Conservation (phyloP, 2,888 invertebrate genomes). For the Drosophila stalkeri region DNA sequence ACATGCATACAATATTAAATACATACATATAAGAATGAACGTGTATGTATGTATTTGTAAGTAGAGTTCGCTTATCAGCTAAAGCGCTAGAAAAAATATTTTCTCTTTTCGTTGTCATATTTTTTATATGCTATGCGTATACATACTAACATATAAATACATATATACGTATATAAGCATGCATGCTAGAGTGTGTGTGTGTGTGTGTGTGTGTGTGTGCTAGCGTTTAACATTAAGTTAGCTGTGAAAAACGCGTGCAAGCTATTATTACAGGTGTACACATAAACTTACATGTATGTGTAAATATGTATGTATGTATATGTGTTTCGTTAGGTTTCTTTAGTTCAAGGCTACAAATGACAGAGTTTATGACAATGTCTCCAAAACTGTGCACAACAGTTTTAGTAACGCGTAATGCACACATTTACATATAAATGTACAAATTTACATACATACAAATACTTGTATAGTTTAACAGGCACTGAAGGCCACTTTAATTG, state of each 20-base stretch:
- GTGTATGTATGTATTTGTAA: slow-evolving; percentile 14
- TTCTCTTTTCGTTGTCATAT: slow-evolving; percentile 62
- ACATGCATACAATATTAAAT: not conserved
- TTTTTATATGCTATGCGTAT: slow-evolving; percentile 60
- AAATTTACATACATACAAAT: not conserved
- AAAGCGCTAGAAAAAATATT: slow-evolving; percentile 70
- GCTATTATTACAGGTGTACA: slow-evolving; percentile 43
- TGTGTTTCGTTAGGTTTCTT: slow-evolving; percentile 16
- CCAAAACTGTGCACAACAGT: slow-evolving; percentile 17
- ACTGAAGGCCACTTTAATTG: slow-evolving; percentile 41
- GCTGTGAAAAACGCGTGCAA: slow-evolving; percentile 44
- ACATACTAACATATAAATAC: slow-evolving; percentile 11
- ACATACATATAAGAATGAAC: not conserved
- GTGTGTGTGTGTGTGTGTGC: slow-evolving; percentile 1
- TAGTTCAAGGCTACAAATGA: slow-evolving; percentile 42
- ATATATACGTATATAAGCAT: slow-evolving; percentile 20
- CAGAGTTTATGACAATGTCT: slow-evolving; percentile 7
- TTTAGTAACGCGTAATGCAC: slow-evolving; percentile 2
- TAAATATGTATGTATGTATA: not conserved
- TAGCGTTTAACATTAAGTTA: slow-evolving; percentile 31
- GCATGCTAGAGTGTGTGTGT: slow-evolving; percentile 14
- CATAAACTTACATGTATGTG: slow-evolving; percentile 2
- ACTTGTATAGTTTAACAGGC: slow-evolving; percentile 3
- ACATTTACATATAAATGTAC: not conserved
- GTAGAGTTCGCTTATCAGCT: slow-evolving; percentile 67